Evolutionary conservation across 2,888 invertebrate genomes (phyloP), one percentile per base, ranked within the genome.

Genomic region (Prenolepis imparis): DNA sequence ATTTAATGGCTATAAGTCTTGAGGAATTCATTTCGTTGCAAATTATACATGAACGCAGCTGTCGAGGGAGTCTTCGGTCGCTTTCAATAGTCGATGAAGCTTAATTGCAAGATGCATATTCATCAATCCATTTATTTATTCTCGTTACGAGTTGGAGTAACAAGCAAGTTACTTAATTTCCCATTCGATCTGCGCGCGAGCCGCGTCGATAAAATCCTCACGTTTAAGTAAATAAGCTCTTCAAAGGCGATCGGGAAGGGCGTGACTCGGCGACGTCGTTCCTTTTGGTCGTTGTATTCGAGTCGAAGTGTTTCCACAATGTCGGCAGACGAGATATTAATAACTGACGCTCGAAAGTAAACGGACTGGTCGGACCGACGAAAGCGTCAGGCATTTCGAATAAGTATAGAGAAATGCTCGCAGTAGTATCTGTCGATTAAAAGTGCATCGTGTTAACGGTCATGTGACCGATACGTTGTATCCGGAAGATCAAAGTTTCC

Each of bases 401-500:
- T 52, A 63, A 68, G 24, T 61, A 28, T 28, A 48, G 39, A 44
- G 61, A 78, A 78, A 59, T 32, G 1, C 8, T 44, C 6, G 21
- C 36, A 4, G 21, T 36, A 24, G 59, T 55, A 67, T 59, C 52
- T 61, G 63, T 67, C 86, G 81, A 89, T 89, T 86, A 89, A 89
- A 89, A 86, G 83, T 86, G 89, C 86, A 83, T 87, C 74, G 66
- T 66, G 64, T 88, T 82, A 83, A 67, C 83, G 80, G 84, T 77
- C 28, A 61, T 83, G 84, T 73, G 78, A 86, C 85, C 86, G 81
- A 87, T 85, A 82, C 84, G 82, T 70, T 82, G 66, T 72, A 84
- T 52, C 66, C 48, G 52, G 73, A 75, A 85, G 87, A 89, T 89
- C 85, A 86, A 89, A 89, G 85, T 86, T 89, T 57, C 70, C 83